These are phyloP conservation scores for Melipona quadrifasciata DNA, from an alignment of 1,140 invertebrate species.

Conservation along the genomic window DNA sequence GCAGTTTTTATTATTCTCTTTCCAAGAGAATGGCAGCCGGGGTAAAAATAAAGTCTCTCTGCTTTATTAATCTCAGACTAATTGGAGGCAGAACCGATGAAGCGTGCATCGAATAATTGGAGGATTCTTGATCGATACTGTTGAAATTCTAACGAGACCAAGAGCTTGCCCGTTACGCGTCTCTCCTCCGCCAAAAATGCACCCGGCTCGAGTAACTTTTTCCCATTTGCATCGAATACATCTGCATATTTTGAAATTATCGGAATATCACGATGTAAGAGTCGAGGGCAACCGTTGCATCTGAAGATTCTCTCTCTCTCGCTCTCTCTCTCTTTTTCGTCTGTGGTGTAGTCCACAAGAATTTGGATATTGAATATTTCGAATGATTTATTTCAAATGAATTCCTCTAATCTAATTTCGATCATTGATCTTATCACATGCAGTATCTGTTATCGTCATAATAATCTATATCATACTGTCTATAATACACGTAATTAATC, in stretches of 20 bases:
- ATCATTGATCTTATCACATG: no score
- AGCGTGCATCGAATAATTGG: constrained; percentile 29
- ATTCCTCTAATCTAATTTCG: no score
- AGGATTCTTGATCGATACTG: constrained; percentile 11
- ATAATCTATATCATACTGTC: no score
- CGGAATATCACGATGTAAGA: not conserved
- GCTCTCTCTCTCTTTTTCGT: not conserved
- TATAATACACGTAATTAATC: no score
- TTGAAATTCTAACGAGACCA: constrained; percentile 34
- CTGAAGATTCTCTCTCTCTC: no score
- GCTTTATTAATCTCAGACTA: constrained; percentile 21
- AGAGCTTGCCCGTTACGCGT: not conserved
- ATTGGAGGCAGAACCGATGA: constrained; percentile 12
- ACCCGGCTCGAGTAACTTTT: not conserved
- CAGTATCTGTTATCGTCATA: no score
- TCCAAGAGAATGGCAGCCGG: not conserved
- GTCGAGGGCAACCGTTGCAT: not conserved
- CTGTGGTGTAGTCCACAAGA: not conserved
- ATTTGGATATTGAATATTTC: no score
- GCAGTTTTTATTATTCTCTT: not conserved
- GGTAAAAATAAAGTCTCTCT: not conserved
- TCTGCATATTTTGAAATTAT: constrained; percentile 34
- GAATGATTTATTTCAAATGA: no score
- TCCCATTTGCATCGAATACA: constrained; percentile 10
- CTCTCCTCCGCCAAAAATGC: constrained; percentile 1